These are phyloP conservation scores for Elachura formosa DNA, from an alignment of 2,113 vertebrate species.

Conservation along the genomic window DNA sequence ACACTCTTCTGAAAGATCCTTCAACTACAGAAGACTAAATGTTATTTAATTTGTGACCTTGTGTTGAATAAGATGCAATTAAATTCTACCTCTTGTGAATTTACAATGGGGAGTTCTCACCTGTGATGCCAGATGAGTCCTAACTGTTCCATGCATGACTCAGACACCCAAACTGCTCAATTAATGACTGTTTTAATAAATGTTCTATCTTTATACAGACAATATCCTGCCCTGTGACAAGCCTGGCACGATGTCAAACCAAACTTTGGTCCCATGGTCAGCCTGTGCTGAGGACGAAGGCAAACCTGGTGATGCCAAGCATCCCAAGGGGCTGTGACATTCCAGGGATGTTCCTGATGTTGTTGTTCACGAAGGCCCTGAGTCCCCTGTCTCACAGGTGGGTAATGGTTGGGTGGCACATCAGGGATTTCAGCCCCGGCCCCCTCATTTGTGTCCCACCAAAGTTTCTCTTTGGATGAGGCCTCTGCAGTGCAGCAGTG, in stretches of 20 bases:
- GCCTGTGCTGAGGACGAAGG: background rate
- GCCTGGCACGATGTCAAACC: background rate
- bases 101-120: background rate
- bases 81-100: slow-evolving; percentile 2
- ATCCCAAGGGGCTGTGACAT: background rate
- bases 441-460: background rate
- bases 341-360: accelerated
- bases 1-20: background rate
- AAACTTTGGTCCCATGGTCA: background rate
- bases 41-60: background rate
- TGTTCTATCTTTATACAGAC: background rate
- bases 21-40: background rate
- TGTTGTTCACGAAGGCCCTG: accelerated
- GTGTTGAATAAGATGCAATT: background rate
- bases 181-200: background rate
- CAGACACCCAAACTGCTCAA: background rate
- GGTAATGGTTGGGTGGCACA: too few relatives aligned
- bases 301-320: background rate
- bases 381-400: accelerated
- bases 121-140: background rate
- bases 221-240: background rate
- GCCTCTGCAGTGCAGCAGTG: background rate
- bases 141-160: background rate
- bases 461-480: accelerated
- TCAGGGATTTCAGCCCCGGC: too few relatives aligned